A percentile compares a stretch with the other conserved stretches of the same genome.
Evolutionary conservation across 1,140 invertebrate species (phyloP).

Genomic region (Euglossa dilemma): DNA sequence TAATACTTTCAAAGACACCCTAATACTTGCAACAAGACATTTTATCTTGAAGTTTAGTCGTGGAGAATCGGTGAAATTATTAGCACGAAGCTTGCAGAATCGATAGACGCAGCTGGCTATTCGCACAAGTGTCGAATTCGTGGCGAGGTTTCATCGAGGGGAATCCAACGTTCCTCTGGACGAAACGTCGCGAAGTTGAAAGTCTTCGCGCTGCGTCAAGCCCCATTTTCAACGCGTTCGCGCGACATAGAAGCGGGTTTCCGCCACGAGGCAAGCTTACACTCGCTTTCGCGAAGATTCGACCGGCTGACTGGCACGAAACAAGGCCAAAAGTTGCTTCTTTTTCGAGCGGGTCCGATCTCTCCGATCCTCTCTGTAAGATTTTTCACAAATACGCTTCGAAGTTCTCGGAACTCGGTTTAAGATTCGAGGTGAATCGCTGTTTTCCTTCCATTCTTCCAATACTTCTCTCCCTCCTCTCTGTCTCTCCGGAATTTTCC

Average conservation of each 20-base stretch:
- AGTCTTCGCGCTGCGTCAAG: conserved; percentile 12
- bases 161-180: background rate
- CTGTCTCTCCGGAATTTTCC: no score
- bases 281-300: conserved; percentile 2
- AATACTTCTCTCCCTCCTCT: no score
- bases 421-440: background rate
- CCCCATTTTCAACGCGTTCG: background rate
- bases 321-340: conserved; percentile 8
- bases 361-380: background rate
- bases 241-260: background rate
- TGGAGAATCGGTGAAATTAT: background rate
- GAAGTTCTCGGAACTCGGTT: no score
- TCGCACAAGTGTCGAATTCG: conserved; percentile 1
- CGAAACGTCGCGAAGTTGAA: background rate
- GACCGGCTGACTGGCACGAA: background rate
- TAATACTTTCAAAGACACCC: background rate
- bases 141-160: background rate
- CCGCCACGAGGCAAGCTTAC: conserved; percentile 2
- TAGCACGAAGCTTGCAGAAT: background rate
- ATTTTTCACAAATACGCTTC: no score
- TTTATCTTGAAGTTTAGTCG: background rate
- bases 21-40: background rate
- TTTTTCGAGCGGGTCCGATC: background rate
- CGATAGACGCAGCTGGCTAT: background rate
- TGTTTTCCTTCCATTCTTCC: background rate